Percentiles rank a stretch among this genome's conserved stretches.
These are phyloP conservation scores for Augiades crinisus DNA, from an alignment of 2,888 invertebrate genomes.

Conservation along the genomic window DNA sequence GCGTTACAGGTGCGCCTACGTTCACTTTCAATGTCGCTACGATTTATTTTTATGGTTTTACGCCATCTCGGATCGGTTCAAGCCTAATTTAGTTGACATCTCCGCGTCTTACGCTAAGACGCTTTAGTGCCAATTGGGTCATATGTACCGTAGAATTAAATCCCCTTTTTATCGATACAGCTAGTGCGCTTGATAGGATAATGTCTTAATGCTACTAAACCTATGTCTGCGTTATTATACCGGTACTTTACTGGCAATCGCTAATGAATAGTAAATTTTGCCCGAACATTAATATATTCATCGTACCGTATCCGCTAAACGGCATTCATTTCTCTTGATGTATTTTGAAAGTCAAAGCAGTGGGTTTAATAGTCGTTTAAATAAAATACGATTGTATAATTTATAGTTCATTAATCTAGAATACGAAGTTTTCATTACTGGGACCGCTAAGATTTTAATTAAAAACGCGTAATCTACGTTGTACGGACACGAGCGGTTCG, in stretches of 20 bases:
- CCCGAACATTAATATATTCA: conserved; percentile 8
- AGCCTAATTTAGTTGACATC: conserved; percentile 13
- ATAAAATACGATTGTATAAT: conserved; percentile 34
- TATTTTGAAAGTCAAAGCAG: conserved; percentile 22
- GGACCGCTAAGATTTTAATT: conserved; percentile 44
- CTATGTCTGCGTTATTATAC: neutral
- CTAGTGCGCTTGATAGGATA: too few species aligned
- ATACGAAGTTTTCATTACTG: conserved; percentile 34
- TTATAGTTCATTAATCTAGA: conserved; percentile 37
- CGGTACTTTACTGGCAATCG: neutral
- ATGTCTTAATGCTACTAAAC: neutral
- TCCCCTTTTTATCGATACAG: neutral
- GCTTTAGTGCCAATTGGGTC: neutral
- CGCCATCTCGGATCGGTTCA: conserved; percentile 17
- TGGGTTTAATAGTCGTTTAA: conserved; percentile 22
- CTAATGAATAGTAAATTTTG: neutral
- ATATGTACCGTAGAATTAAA: neutral
- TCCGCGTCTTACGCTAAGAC: conserved; percentile 2
- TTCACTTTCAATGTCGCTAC: conserved; percentile 71
- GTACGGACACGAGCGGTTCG: neutral
- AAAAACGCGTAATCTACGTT: conserved; percentile 40
- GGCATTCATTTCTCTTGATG: conserved; percentile 21
- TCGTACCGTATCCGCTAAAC: conserved; percentile 21
- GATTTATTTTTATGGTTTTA: conserved; percentile 50
- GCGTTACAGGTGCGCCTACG: conserved; percentile 67